Evolutionary conservation across 2,113 vertebrate genomes (phyloP).

Genomic region (Actenoides hombroni): DNA sequence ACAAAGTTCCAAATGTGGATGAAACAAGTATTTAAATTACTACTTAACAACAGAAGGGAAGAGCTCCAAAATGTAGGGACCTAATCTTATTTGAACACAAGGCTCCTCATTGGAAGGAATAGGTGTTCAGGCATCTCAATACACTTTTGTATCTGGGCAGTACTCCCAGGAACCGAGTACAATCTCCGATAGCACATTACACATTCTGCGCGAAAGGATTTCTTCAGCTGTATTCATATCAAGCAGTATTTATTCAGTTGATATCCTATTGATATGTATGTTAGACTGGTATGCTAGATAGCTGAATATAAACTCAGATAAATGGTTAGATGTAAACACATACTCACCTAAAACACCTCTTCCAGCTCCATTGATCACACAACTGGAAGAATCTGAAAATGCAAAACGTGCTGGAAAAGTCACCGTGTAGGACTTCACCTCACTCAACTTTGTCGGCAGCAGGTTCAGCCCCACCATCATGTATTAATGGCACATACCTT

Average conservation of each 20-base stretch:
- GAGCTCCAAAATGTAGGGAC: neutral
- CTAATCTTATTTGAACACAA: neutral
- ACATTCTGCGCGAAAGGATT: neutral
- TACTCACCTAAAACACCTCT: neutral
- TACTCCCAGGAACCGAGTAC: neutral
- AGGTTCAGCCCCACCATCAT: neutral
- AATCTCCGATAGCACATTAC: neutral
- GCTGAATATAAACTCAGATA: neutral
- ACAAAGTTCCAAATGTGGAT: neutral
- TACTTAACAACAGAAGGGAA: neutral
- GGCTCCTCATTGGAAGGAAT: neutral
- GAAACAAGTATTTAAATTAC: neutral
- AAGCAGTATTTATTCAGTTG: neutral
- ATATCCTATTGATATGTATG: neutral
- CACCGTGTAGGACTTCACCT: neutral
- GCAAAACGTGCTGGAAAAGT: neutral
- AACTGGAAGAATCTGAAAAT: neutral
- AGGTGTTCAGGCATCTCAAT: neutral
- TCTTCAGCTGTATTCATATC: neutral
- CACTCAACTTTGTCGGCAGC: neutral
- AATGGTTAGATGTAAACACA: neutral
- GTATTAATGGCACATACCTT: neutral
- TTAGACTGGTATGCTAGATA: neutral
- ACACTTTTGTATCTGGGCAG: neutral
- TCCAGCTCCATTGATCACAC: neutral